Base-by-base conservation (phyloP, 2,113 vertebrate genomes). In the Antigone vipio region DNA sequence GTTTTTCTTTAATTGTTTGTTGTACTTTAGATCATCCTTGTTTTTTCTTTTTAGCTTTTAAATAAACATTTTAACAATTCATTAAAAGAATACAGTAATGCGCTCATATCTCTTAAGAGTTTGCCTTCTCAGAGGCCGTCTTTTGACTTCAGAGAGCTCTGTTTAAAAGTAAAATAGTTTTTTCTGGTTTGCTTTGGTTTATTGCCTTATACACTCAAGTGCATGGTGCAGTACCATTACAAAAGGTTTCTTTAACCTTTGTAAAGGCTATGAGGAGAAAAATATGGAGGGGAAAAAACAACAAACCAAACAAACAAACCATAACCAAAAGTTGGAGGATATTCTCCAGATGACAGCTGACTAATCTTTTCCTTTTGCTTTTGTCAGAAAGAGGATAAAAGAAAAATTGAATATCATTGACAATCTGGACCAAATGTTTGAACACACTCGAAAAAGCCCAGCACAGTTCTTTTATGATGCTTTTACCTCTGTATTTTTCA, bases 21-120 rank as follows among this genome's bases (percentile, higher is more conserved):
- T 12, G 35, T 34, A 38, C 0, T 73, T 73, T 23, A 80, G 44
- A 30, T 32, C 0, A 49, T 60, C 30, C 2, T 47, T 10, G 11
- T n/a, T 56, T 42, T 1, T 0, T 27, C 5, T 24, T 3, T 15
- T 15, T 11, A 1, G 42, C 5, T 50, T 63, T 62, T 29, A 52
- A 79, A 69, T 45, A 56, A 91, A 26, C 5, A 34, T 68, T 79
- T 68, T 19, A 75, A 18, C 17, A 71, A 7, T 56, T 76, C 9
- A 52, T 44, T 63, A 76, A 35, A 80, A 58, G 16, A n/a, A 62
- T 56, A 50, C 20, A 42, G 15, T 38, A 47, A 24, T 56, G 14
- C 2, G 10, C 44, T 60, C 35, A n/a, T 64, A 58, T 18, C 12
- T 79, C 27, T 80, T 62, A 58, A 77, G 55, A 62, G 45, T 79